These are phyloP conservation scores for Picathartes gymnocephalus DNA, from an alignment of 2,113 vertebrate species.

Conservation along the genomic window DNA sequence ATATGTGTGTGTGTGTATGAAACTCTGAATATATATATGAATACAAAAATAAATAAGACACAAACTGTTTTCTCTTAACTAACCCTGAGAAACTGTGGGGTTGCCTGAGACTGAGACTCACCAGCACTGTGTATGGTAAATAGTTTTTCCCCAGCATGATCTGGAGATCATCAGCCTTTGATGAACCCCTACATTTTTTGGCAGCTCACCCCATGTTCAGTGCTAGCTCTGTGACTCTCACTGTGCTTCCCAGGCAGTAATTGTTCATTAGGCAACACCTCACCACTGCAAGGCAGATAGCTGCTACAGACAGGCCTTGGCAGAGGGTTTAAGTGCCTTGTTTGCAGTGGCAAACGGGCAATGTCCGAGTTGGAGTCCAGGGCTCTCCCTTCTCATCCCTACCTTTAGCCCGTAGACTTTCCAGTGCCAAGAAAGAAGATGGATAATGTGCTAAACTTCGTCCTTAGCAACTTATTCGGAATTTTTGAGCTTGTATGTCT, in stretches of 20 bases:
- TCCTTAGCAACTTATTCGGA: neutral
- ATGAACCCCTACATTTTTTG: neutral
- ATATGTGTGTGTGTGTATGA: neutral
- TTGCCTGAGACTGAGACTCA: neutral
- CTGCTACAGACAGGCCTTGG: neutral
- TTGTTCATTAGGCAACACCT: neutral
- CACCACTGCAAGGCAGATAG: neutral
- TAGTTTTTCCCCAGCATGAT: neutral
- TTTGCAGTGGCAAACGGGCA: neutral
- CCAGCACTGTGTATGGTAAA: neutral
- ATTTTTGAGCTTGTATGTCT: conserved; percentile 3
- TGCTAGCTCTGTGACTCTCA: neutral
- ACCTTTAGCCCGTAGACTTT: neutral
- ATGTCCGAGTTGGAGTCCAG: rapidly evolving
- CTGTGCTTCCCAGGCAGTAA: neutral
- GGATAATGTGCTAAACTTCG: neutral
- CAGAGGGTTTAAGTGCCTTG: neutral
- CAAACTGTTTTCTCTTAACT: neutral
- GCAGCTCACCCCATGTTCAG: neutral
- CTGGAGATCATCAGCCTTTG: neutral
- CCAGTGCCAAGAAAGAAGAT: neutral
- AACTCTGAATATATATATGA: neutral
- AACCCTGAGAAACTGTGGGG: neutral
- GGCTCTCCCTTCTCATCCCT: neutral
- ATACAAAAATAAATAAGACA: neutral